A percentile compares a stretch with the other conserved stretches of the same genome.
phyloP scores from a whole-genome alignment of 2,888 invertebrate genomes.

The Epirrita christyi region DNA sequence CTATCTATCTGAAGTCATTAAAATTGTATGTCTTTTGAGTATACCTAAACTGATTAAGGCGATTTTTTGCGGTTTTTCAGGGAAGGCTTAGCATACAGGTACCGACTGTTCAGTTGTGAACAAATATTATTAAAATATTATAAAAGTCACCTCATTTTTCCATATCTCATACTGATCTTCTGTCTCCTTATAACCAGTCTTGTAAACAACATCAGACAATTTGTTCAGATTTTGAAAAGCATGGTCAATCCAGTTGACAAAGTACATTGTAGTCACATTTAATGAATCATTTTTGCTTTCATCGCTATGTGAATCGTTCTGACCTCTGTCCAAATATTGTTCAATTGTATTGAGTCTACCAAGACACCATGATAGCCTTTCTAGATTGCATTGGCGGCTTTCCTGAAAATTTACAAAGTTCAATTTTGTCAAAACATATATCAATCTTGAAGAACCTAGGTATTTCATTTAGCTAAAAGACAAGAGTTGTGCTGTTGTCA shows the following conservation, averaged over 20 bases:
- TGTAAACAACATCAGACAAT: conserved; percentile 61
- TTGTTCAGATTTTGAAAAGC: conserved; percentile 72
- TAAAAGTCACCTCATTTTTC: conserved; percentile 67
- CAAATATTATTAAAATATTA: too few species aligned
- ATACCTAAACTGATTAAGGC: too few species aligned
- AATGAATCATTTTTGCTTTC: conserved; percentile 53
- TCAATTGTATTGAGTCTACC: conserved; percentile 59
- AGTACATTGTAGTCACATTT: conserved; percentile 66
- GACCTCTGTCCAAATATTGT: conserved; percentile 46
- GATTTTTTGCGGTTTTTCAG: too few species aligned
- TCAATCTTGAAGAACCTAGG: too few species aligned
- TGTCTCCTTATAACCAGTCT: conserved; percentile 58
- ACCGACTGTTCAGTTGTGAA: too few species aligned
- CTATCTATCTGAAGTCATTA: too few species aligned
- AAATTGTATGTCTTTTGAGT: too few species aligned
- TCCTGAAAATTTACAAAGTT: conserved; percentile 65
- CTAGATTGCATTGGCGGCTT: conserved; percentile 65
- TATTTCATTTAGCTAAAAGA: too few species aligned
- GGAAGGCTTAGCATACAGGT: too few species aligned
- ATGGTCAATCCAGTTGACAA: conserved; percentile 80
- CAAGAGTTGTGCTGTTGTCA: too few species aligned
- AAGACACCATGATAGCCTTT: conserved; percentile 72
- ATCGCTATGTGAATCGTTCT: conserved; percentile 25
- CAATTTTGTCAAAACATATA: too few species aligned
- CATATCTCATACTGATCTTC: conserved; percentile 52